phyloP scores from a whole-genome alignment of 2,113 vertebrate species.

The Alosa alosa region DNA sequence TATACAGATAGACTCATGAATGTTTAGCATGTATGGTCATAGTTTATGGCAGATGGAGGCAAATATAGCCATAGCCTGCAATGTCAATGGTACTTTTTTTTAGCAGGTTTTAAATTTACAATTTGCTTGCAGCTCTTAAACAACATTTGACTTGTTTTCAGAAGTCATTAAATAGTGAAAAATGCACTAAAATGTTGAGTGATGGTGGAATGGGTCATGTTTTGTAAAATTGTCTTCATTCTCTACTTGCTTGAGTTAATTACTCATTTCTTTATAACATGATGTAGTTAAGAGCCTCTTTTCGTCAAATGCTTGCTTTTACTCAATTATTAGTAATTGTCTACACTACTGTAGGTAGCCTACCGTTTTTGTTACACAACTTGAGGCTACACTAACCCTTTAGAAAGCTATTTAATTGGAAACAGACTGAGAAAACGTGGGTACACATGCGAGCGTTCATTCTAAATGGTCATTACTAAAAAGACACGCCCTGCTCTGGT shows the following conservation, averaged over 20 bases:
- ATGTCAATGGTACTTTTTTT: neutral
- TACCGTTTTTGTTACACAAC: neutral
- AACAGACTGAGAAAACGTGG: neutral
- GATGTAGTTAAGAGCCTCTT: neutral
- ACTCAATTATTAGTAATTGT: neutral
- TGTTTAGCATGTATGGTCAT: neutral
- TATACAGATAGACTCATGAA: neutral
- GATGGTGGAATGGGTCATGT: too few relatives aligned
- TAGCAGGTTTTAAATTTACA: neutral
- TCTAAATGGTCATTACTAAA: constrained; percentile 6
- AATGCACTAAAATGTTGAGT: too few relatives aligned
- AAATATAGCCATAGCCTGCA: neutral
- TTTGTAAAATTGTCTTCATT: neutral
- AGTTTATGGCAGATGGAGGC: neutral
- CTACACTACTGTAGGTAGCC: neutral
- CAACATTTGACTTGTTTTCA: neutral
- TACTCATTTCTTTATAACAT: neutral
- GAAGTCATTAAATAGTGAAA: too few relatives aligned
- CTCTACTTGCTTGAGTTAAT: neutral
- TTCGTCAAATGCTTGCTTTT: neutral
- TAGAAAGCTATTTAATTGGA: neutral
- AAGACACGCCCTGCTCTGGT: neutral
- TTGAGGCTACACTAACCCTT: neutral
- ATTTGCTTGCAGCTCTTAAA: neutral
- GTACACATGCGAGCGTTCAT: constrained; percentile 1